A percentile compares a stretch with the other conserved stretches of the same genome.
These are phyloP conservation scores for Eremobia ochroleuca DNA, from an alignment of 2,888 invertebrate genomes.

Conservation along the genomic window DNA sequence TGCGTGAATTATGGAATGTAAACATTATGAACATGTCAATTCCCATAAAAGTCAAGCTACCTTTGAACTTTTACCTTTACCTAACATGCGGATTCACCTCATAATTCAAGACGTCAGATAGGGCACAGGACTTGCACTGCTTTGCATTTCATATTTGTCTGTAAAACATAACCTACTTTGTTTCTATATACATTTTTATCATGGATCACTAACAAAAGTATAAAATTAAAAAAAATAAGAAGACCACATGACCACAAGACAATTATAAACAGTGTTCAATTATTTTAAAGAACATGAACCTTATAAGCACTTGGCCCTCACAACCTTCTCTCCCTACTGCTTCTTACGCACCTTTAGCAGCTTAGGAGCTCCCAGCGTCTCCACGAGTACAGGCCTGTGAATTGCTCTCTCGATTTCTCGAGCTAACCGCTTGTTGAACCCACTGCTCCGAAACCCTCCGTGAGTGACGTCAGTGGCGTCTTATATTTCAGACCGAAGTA, in stretches of 20 bases:
- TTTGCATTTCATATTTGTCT: neutral
- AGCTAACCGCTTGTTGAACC: constrained; percentile 75
- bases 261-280: neutral
- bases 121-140: neutral
- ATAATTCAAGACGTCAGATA: neutral
- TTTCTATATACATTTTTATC: neutral
- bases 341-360: constrained; percentile 78
- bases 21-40: neutral
- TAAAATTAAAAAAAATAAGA: neutral
- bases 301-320: constrained; percentile 77
- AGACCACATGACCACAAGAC: neutral
- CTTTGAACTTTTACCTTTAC: no score
- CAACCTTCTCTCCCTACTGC: constrained; percentile 81
- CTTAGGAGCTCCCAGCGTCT: constrained; percentile 75
- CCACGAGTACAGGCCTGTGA: constrained; percentile 65
- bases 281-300: neutral
- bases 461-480: no score
- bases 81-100: no score
- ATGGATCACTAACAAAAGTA: no score
- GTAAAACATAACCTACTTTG: neutral
- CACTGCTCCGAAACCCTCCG: no score
- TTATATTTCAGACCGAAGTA: no score
- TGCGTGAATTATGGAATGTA: neutral
- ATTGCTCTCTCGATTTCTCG: constrained; percentile 72
- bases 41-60: neutral